These are phyloP conservation scores for Gasterosteus aculeatus DNA, from an alignment of 2,113 vertebrate species.

Conservation along the genomic window DNA sequence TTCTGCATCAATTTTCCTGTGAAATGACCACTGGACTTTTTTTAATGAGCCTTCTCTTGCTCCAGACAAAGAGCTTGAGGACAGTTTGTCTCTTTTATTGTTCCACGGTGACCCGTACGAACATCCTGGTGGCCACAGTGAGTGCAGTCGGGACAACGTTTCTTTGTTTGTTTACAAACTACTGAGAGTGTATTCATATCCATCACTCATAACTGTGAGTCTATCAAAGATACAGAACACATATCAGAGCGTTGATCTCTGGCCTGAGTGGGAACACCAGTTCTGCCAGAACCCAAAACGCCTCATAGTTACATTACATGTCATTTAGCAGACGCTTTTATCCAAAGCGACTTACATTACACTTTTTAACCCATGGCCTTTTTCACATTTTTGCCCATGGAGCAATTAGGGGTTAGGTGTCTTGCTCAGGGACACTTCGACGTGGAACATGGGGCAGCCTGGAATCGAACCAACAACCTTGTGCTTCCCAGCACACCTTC, in stretches of 20 bases:
- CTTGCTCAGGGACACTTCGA: too few relatives aligned
- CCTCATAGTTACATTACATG: too few relatives aligned
- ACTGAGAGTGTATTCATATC: neutral
- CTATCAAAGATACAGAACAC: neutral
- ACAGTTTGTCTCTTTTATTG: neutral
- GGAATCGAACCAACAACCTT: too few relatives aligned
- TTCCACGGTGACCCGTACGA: neutral
- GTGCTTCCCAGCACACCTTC: too few relatives aligned
- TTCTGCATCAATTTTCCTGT: neutral
- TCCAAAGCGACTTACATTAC: too few relatives aligned
- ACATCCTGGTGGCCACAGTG: neutral
- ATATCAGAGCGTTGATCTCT: neutral
- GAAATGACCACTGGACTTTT: neutral
- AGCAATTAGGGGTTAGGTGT: too few relatives aligned
- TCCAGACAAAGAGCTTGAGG: neutral
- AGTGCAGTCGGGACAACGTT: neutral
- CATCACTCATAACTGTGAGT: neutral
- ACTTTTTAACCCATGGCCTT: too few relatives aligned
- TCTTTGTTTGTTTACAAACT: neutral
- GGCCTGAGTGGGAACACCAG: neutral
- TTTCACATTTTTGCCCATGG: too few relatives aligned
- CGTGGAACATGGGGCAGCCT: too few relatives aligned
- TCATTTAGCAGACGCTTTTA: too few relatives aligned
- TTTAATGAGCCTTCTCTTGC: neutral
- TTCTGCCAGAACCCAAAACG: neutral